Conservation (phyloP, 2,888 invertebrate species). For the Pammene aurita region DNA sequence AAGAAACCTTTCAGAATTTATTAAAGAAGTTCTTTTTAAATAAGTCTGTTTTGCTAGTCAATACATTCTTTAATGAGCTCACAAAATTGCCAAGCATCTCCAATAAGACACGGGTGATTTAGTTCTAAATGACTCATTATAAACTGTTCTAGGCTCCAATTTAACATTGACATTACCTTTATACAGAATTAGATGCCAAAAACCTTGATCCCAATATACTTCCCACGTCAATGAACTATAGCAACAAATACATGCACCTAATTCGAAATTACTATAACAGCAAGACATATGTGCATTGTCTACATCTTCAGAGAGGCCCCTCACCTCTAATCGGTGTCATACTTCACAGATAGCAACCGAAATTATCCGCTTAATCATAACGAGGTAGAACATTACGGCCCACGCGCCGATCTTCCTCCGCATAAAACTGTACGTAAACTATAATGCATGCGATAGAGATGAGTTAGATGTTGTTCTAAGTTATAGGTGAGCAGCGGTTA, state of each 20-base stretch:
- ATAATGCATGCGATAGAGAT: conserved; percentile 56
- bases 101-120: too few species aligned
- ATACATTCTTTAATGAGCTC: too few species aligned
- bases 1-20: too few species aligned
- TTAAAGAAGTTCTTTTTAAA: too few species aligned
- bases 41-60: too few species aligned
- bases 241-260: not conserved
- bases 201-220: not conserved
- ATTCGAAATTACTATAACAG: conserved; percentile 10
- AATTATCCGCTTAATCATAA: conserved; percentile 69
- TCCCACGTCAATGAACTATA: not conserved
- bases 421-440: conserved; percentile 52
- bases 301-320: conserved; percentile 39
- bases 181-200: too few species aligned
- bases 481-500: conserved; percentile 5
- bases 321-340: conserved; percentile 54
- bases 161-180: too few species aligned
- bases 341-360: conserved; percentile 58
- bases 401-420: conserved; percentile 53
- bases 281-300: conserved; percentile 16
- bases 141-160: too few species aligned
- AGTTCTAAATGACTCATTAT: too few species aligned
- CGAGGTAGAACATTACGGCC: conserved; percentile 59
- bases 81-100: too few species aligned
- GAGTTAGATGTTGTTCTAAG: conserved; percentile 46